phyloP scores from a whole-genome alignment of 2,113 vertebrate genomes.

The Hemiscyllium ocellatum region DNA sequence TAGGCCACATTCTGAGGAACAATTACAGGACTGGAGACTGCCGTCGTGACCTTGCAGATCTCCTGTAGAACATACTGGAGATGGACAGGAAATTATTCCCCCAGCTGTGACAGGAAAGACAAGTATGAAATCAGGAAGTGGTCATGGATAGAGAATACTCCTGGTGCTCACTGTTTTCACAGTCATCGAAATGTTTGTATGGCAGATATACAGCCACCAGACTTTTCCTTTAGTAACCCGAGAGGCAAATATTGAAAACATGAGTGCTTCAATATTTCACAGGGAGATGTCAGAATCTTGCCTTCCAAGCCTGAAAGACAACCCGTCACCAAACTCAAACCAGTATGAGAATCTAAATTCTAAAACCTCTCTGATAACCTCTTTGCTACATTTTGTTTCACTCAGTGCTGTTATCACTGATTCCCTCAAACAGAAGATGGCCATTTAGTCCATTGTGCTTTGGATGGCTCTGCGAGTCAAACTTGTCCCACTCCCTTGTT shows the following conservation, averaged over 20 bases:
- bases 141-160: neutral
- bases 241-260: slow-evolving; percentile 21
- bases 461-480: neutral
- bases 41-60: neutral
- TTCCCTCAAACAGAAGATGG: neutral
- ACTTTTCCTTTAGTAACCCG: slow-evolving; percentile 13
- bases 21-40: neutral
- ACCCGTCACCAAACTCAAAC: neutral
- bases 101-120: slow-evolving; percentile 1
- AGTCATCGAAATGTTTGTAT: neutral
- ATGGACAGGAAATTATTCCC: neutral
- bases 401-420: neutral
- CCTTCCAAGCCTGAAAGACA: neutral
- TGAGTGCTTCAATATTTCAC: neutral
- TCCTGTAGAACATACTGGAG: neutral
- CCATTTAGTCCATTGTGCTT: neutral
- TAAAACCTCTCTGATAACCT: neutral
- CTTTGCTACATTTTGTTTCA: neutral
- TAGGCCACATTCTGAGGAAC: neutral
- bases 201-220: neutral
- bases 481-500: neutral
- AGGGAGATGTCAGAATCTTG: neutral
- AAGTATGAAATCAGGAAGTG: slow-evolving; percentile 11
- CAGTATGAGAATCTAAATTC: neutral
- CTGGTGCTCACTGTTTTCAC: neutral